Conservation (phyloP, 2,113 vertebrate genomes). For the Spilogale gracilis region DNA sequence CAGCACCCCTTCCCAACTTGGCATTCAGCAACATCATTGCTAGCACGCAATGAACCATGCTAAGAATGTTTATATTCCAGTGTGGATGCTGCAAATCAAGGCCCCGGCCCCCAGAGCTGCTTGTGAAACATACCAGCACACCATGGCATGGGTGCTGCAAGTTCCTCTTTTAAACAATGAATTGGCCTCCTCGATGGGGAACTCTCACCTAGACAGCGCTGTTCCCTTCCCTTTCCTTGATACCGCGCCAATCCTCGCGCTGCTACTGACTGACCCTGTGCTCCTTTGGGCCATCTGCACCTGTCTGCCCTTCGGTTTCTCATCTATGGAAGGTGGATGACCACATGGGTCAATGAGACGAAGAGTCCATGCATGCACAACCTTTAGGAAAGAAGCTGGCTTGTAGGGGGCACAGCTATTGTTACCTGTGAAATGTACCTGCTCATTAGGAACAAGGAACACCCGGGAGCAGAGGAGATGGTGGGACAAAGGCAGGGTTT, state of each 20-base stretch:
- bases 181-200: neutral
- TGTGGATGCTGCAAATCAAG: neutral
- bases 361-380: rapidly evolving
- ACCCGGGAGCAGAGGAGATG: neutral
- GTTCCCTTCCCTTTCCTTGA: neutral
- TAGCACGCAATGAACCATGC: rapidly evolving
- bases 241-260: neutral
- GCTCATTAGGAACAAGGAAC: neutral
- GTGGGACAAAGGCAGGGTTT: neutral
- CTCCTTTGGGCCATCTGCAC: neutral
- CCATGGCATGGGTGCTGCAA: too few species aligned
- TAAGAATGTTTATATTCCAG: neutral
- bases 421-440: neutral
- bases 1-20: neutral
- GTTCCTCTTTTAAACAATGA: neutral
- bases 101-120: neutral
- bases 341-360: too few species aligned
- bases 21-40: neutral
- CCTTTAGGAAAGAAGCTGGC: neutral
- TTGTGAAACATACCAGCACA: neutral
- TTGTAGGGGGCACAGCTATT: rapidly evolving
- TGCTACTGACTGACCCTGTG: neutral
- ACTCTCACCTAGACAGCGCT: neutral
- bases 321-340: neutral
- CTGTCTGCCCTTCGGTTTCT: neutral